Evolutionary conservation across 2,113 vertebrate species (phyloP).

Genomic region (Narcine bancroftii): DNA sequence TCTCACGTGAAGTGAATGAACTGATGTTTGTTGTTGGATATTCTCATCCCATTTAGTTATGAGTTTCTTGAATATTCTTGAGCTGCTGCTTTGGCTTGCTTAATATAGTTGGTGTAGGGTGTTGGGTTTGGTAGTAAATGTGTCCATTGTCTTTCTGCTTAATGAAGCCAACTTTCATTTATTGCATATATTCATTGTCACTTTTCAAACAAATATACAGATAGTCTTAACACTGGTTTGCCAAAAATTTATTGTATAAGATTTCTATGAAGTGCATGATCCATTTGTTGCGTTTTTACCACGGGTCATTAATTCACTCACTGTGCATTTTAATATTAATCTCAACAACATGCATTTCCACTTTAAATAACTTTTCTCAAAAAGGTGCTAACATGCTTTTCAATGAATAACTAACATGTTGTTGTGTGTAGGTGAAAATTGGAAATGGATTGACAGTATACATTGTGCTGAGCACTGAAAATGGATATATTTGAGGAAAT

Average conservation of each 20-base stretch:
- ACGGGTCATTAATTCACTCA: slow-evolving; percentile 19
- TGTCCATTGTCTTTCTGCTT: slow-evolving; percentile 24
- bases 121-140: slow-evolving; percentile 36
- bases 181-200: slow-evolving; percentile 33
- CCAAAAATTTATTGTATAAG: slow-evolving; percentile 31
- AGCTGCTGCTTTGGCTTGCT: slow-evolving; percentile 2
- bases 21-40: slow-evolving; percentile 1
- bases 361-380: slow-evolving; percentile 28
- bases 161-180: background rate
- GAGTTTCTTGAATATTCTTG: background rate
- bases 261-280: slow-evolving; percentile 32
- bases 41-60: background rate
- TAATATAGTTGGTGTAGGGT: background rate
- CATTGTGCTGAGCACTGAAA: slow-evolving; percentile 35
- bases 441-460: slow-evolving; percentile 37
- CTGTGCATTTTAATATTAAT: slow-evolving; percentile 31
- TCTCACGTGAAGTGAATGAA: background rate
- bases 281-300: slow-evolving; percentile 33
- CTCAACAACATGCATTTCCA: slow-evolving; percentile 5
- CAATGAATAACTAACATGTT: slow-evolving; percentile 30
- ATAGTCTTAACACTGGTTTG: slow-evolving; percentile 36
- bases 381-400: slow-evolving; percentile 35
- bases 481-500: slow-evolving; percentile 29
- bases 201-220: slow-evolving; percentile 1
- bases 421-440: slow-evolving; percentile 34